Percentiles rank a stretch among this genome's conserved stretches.
Conservation (phyloP, 2,888 invertebrate species). For the Ceraclea dissimilis region DNA sequence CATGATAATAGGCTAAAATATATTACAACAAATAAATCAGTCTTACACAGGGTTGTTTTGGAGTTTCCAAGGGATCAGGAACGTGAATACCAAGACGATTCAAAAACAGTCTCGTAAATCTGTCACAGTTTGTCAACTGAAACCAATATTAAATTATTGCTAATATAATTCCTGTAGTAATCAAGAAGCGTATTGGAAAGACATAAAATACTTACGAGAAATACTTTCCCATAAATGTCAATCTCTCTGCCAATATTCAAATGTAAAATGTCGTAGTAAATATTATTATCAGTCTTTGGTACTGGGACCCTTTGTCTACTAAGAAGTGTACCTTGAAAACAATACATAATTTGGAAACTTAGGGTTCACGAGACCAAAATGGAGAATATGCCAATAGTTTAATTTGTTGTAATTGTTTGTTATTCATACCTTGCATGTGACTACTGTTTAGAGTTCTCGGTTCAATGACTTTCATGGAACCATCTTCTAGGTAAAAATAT, state of each 20-base stretch:
- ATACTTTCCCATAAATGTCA: constrained; percentile 72
- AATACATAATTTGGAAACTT: too few relatives aligned
- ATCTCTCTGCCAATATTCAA: constrained; percentile 79
- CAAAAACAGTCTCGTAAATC: constrained; percentile 77
- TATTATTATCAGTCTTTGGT: constrained; percentile 62
- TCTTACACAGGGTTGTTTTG: constrained; percentile 34
- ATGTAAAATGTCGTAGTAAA: constrained; percentile 78
- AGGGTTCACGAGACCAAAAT: constrained; percentile 1
- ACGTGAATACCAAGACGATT: constrained; percentile 79
- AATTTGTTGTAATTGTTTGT: neutral
- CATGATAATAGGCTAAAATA: neutral
- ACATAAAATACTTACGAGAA: constrained; percentile 34
- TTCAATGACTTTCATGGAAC: constrained; percentile 80
- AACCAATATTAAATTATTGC: neutral
- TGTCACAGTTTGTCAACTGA: constrained; percentile 78
- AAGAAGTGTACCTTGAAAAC: constrained; percentile 62
- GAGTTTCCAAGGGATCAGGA: constrained; percentile 56
- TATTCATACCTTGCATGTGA: constrained; percentile 64
- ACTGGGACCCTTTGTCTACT: constrained; percentile 75
- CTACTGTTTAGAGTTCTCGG: constrained; percentile 79
- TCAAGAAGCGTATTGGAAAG: constrained; percentile 40
- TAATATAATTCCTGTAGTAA: neutral
- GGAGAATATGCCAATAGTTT: too few relatives aligned
- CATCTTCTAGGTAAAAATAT: constrained; percentile 84
- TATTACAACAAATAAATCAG: neutral